Evolutionary conservation across 2,888 invertebrate genomes (phyloP).

Genomic region (Gasteruption jaculator): DNA sequence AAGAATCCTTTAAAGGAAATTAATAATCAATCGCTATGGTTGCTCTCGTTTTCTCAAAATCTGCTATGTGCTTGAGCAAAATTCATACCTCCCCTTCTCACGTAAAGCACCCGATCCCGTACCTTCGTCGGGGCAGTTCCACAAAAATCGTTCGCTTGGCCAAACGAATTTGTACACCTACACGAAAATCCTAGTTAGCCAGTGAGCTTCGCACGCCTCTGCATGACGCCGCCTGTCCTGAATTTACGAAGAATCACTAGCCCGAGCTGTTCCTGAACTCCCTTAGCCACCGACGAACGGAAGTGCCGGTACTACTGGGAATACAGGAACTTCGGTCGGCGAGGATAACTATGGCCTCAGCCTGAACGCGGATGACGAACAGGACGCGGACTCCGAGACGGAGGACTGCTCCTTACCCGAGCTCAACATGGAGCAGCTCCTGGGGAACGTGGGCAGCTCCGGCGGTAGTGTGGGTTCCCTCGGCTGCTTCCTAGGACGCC

Average conservation of each 20-base stretch:
- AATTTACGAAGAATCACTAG: slow-evolving; percentile 50
- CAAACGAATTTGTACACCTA: slow-evolving; percentile 1
- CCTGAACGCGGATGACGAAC: slow-evolving; percentile 60
- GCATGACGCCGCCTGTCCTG: slow-evolving; percentile 50
- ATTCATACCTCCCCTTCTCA: no score
- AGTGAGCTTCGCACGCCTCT: slow-evolving; percentile 49
- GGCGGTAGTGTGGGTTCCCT: slow-evolving; percentile 39
- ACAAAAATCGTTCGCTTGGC: neutral
- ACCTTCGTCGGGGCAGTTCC: slow-evolving; percentile 1
- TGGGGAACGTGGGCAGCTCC: slow-evolving; percentile 29
- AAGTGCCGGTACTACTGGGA: no score
- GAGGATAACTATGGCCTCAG: slow-evolving; percentile 43
- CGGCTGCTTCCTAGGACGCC: slow-evolving; percentile 55
- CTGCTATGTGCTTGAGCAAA: no score
- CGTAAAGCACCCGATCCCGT: slow-evolving; percentile 5
- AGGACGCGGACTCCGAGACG: slow-evolving; percentile 56
- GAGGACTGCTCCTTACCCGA: slow-evolving; percentile 41
- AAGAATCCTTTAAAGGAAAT: neutral
- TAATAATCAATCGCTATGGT: no score
- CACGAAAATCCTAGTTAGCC: slow-evolving; percentile 23
- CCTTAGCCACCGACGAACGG: slow-evolving; percentile 47
- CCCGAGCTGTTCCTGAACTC: slow-evolving; percentile 48
- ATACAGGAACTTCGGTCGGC: slow-evolving; percentile 24
- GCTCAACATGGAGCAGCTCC: slow-evolving; percentile 46
- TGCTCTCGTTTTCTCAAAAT: no score